Percentiles rank a stretch among this genome's conserved stretches.
These are phyloP conservation scores for Armadillidium nasatum DNA, from an alignment of 1,140 invertebrate genomes.

Conservation along the genomic window DNA sequence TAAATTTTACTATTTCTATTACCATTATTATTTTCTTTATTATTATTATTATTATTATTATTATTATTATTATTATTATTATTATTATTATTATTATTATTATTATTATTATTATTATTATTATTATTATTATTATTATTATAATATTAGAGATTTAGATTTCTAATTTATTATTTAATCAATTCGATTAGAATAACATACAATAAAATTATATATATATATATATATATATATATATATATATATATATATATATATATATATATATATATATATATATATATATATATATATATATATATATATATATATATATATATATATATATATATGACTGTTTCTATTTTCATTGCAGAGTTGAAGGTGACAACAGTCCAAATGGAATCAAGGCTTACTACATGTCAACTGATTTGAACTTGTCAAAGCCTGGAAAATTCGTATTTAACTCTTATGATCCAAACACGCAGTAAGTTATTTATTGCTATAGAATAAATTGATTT, in stretches of 20 bases:
- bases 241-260: no score
- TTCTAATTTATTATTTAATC: no score
- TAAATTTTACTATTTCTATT: not conserved
- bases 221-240: not conserved
- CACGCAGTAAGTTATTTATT: not conserved
- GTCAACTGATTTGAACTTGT: conserved; percentile 38
- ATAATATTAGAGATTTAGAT: no score
- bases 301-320: conserved; percentile 9
- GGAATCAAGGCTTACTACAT: conserved; percentile 37
- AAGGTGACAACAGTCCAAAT: conserved; percentile 12
- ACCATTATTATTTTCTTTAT: no score
- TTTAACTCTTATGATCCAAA: conserved; percentile 36
- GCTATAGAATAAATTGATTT: conserved; percentile 45
- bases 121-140: no score
- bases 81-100: no score
- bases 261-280: no score
- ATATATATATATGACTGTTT: no score
- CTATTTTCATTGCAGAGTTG: conserved; percentile 31
- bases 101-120: no score
- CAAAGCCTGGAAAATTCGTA: conserved; percentile 42
- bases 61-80: no score
- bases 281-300: not conserved
- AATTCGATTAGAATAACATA: no score
- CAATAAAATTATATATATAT: not conserved
- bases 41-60: no score